These are phyloP conservation scores for Cryptotermes secundus DNA, from an alignment of 1,140 invertebrate genomes.

Conservation along the genomic window DNA sequence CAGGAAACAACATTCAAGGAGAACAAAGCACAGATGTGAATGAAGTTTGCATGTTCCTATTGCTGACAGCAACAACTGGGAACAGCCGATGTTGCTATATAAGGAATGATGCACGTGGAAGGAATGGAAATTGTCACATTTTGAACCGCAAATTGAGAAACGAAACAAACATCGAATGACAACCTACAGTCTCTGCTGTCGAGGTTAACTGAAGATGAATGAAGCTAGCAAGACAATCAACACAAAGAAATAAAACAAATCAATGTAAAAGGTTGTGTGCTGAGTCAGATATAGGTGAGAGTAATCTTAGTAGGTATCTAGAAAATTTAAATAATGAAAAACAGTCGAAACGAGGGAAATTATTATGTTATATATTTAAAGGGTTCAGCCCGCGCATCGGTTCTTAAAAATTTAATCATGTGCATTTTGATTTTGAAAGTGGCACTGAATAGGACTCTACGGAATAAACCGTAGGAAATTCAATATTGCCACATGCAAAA, in stretches of 20 bases:
- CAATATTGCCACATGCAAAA: background rate
- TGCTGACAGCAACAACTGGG: background rate
- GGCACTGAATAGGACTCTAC: background rate
- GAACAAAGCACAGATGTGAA: background rate
- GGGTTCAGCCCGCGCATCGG: background rate
- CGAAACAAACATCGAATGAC: background rate
- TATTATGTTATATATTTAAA: background rate
- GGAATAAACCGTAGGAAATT: background rate
- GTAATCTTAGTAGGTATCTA: background rate
- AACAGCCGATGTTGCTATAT: background rate
- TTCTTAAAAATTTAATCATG: background rate
- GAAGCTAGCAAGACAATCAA: slow-evolving; percentile 28
- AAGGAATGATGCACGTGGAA: background rate
- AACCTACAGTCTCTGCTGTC: background rate
- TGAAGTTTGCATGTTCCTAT: background rate
- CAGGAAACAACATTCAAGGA: background rate
- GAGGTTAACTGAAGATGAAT: background rate
- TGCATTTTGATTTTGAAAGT: background rate
- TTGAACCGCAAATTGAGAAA: too few species aligned
- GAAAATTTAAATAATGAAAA: background rate
- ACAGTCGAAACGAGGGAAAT: background rate
- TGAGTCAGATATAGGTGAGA: background rate
- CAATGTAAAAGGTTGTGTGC: background rate
- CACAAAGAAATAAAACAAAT: background rate
- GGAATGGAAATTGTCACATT: too few species aligned